phyloP scores from a whole-genome alignment of 2,797 vertebrate genomes.

The Tarsius wallacei region DNA sequence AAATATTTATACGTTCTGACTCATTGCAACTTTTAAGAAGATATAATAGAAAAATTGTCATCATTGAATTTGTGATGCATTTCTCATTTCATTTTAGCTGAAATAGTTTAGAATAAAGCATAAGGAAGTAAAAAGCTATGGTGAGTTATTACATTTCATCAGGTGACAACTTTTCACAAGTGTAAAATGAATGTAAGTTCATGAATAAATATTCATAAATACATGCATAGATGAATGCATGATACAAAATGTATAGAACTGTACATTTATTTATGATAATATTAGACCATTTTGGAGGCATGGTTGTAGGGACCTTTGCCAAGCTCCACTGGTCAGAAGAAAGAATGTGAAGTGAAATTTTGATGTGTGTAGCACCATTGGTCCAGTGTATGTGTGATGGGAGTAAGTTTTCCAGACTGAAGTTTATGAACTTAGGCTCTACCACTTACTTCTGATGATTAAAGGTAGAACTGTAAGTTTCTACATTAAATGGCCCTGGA shows the following conservation, averaged over 20 bases:
- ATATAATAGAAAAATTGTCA: neutral
- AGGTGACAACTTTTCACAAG: neutral
- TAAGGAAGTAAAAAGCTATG: neutral
- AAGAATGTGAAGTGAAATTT: neutral
- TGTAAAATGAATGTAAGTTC: neutral
- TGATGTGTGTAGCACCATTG: neutral
- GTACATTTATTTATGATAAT: neutral
- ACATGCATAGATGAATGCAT: neutral
- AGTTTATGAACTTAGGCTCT: neutral
- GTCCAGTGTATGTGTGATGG: neutral
- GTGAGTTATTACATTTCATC: neutral
- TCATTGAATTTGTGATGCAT: conserved; percentile 21
- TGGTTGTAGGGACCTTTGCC: neutral
- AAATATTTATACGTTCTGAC: neutral
- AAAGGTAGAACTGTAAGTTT: neutral
- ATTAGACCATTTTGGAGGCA: neutral
- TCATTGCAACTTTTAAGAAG: conserved; percentile 10
- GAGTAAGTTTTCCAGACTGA: neutral
- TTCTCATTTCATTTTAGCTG: conserved; percentile 1
- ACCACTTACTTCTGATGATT: neutral
- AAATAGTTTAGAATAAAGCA: neutral
- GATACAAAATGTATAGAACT: neutral
- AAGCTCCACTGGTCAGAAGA: neutral
- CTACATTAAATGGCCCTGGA: neutral
- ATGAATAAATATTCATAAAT: neutral